Percentiles rank a stretch among this genome's conserved stretches.
These are phyloP conservation scores for Talpa occidentalis DNA, from an alignment of 2,113 vertebrate genomes.

Conservation along the genomic window DNA sequence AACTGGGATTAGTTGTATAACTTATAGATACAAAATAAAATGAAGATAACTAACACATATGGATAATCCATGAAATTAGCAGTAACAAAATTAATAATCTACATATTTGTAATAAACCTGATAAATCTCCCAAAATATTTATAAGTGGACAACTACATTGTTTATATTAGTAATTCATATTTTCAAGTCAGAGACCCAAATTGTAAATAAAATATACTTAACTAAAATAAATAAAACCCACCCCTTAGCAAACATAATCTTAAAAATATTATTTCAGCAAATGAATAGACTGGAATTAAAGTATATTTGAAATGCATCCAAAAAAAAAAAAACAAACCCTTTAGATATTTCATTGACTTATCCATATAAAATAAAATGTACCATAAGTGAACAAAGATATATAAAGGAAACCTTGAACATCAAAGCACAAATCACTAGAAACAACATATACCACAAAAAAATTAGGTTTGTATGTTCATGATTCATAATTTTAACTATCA, in stretches of 20 bases:
- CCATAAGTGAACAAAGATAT: background rate
- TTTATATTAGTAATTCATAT: slow-evolving; percentile 3
- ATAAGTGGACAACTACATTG: background rate
- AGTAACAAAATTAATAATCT: background rate
- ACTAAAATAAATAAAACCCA: slow-evolving; percentile 1
- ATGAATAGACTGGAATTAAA: slow-evolving; percentile 19
- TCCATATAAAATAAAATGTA: background rate
- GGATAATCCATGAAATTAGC: background rate
- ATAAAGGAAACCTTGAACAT: slow-evolving; percentile 13
- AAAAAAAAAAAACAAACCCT: slow-evolving; percentile 42
- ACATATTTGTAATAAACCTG: background rate
- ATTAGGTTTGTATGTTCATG: background rate
- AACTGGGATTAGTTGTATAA: background rate
- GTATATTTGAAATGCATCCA: background rate
- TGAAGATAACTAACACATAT: background rate
- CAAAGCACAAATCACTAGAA: background rate
- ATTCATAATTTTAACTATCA: background rate
- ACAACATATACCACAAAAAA: background rate
- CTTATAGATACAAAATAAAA: background rate
- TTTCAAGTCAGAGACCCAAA: background rate
- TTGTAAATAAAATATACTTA: background rate
- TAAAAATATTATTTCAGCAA: background rate
- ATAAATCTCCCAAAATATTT: background rate
- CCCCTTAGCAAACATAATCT: background rate
- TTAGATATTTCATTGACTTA: background rate